Percentiles rank a stretch among this genome's conserved stretches.
phyloP scores from a whole-genome alignment of 1,140 invertebrate genomes.

The Protaetia brevitarsis region DNA sequence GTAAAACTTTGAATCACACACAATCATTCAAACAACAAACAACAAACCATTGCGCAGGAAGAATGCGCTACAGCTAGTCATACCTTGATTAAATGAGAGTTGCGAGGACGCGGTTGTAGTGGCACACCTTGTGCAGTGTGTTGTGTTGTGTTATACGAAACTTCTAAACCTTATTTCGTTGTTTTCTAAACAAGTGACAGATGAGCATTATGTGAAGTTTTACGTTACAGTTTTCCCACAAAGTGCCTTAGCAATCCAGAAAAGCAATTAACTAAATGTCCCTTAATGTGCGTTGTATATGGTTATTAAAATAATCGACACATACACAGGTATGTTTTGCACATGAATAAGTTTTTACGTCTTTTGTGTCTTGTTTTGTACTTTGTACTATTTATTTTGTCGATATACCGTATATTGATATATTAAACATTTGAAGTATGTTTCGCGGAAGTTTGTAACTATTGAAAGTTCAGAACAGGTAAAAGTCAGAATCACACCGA shows the following conservation, averaged over 20 bases:
- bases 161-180: conserved; percentile 1
- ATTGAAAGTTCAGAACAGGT: conserved; percentile 25
- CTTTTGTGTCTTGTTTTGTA: neutral
- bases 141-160: conserved; percentile 17
- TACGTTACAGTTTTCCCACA: neutral
- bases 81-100: conserved; percentile 22
- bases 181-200: conserved; percentile 16
- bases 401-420: neutral
- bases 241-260: neutral
- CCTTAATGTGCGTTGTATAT: neutral
- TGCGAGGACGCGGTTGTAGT: conserved; percentile 17
- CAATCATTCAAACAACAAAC: neutral
- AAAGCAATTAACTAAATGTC: neutral
- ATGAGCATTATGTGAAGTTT: neutral
- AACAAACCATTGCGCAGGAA: neutral
- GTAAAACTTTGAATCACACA: neutral
- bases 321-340: conserved; percentile 1
- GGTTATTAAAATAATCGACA: neutral
- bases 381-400: neutral
- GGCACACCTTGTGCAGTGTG: conserved; percentile 17
- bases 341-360: neutral
- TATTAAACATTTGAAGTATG: neutral
- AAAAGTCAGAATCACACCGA: conserved; percentile 22
- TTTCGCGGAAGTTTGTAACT: conserved; percentile 23
- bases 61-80: conserved; percentile 9